Evolutionary conservation across 2,113 vertebrate genomes (phyloP), one percentile per base, ranked within the genome.

Genomic region (Fulmarus glacialis): DNA sequence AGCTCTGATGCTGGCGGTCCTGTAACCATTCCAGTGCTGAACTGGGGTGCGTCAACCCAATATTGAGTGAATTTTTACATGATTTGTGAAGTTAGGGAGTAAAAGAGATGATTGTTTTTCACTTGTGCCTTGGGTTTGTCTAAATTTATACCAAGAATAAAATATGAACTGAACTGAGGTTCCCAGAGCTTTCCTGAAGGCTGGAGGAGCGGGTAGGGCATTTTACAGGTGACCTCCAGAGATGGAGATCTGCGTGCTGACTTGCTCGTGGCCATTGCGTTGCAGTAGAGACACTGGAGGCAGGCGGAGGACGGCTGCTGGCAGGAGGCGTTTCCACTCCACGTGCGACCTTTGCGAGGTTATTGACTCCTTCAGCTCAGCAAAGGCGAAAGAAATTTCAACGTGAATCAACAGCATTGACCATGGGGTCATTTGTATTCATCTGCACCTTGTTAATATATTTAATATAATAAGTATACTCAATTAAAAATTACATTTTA

Each of bases 401-500:
- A 53, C 6, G 2, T 6, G 68, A 94, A 82, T 90, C 24, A 27
- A 77, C 93, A 89, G 91, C 81, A 84, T 78, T 92, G 91, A 82
- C 82, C 66, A 4, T 34, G 63, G 89, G 82, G 95, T 95, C 92
- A 67, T 97, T 87, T 94, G 93, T 91, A 90, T 94, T 97, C 92
- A 71, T 83, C 91, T 92, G 91, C 73, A 40, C 86, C 88, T 93
- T 82, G 91, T 96, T 94, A 86, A 70, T 92, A 43, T 42, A 68
- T 48, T 70, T 92, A 92, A 75, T 91, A 79, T 64, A 87, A 86
- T 92, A 91, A 87, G 85, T 91, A 74, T 62, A 92, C 93, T 96
- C 92, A 93, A 96, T 95, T 96, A 87, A 91, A 91, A 96, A 95
- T 85, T 93, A 92, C 80, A 27, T 93, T 96, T 95, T 87, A 70